Evolutionary conservation across 2,113 vertebrate species (phyloP).

Genomic region (Varanus komodoensis): DNA sequence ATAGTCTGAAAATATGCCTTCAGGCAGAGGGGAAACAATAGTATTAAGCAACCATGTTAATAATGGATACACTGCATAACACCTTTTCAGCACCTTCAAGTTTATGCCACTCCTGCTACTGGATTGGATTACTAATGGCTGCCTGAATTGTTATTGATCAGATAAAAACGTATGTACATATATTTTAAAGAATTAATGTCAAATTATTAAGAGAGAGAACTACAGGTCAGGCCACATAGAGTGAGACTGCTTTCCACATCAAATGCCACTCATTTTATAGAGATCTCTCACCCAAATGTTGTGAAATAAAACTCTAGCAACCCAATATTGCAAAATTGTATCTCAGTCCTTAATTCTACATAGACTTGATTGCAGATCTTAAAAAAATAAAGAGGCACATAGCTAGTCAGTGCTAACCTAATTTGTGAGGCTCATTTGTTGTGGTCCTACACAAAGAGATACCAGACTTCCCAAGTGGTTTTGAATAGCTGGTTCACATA

Average conservation of each 20-base stretch:
- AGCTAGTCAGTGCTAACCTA: background rate
- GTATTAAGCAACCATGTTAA: slow-evolving; percentile 31
- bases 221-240: background rate
- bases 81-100: background rate
- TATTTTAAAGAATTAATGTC: background rate
- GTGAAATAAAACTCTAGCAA: background rate
- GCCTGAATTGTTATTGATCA: slow-evolving; percentile 49
- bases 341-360: background rate
- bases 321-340: background rate
- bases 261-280: background rate
- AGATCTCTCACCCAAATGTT: background rate
- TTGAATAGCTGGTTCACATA: background rate
- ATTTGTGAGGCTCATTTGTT: background rate
- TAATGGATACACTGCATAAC: slow-evolving; percentile 31
- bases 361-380: background rate
- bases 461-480: too few relatives aligned
- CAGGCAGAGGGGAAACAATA: slow-evolving; percentile 21
- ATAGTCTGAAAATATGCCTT: slow-evolving; percentile 33
- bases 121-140: slow-evolving; percentile 54
- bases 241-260: background rate
- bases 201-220: background rate
- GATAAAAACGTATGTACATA: slow-evolving; percentile 3
- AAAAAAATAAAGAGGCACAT: background rate
- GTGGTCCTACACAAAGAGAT: background rate
- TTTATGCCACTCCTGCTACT: slow-evolving; percentile 36